Percentiles rank a stretch among this genome's conserved stretches.
These are phyloP conservation scores for Hippopotamus amphibius DNA, from an alignment of 2,113 vertebrate species.

Conservation along the genomic window DNA sequence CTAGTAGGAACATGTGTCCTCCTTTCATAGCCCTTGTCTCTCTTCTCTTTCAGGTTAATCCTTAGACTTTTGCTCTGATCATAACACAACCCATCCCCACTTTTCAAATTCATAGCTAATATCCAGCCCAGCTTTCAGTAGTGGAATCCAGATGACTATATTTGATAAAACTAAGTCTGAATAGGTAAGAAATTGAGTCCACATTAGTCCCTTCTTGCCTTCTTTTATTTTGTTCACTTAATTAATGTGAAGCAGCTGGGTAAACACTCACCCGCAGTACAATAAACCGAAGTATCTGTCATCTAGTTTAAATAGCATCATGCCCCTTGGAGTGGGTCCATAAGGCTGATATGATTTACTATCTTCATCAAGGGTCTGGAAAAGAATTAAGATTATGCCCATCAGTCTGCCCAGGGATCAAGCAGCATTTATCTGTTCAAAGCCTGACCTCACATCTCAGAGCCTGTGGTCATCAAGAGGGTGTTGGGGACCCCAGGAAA, in stretches of 20 bases:
- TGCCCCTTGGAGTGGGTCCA: accelerated
- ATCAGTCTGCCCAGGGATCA: background rate
- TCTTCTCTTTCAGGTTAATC: background rate
- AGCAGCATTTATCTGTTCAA: background rate
- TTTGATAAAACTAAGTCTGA: background rate
- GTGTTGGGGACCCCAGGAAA: accelerated
- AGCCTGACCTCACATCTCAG: too few species aligned
- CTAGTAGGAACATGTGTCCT: background rate
- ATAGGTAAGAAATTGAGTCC: background rate
- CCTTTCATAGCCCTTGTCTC: background rate
- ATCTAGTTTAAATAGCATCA: background rate
- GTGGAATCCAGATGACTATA: background rate
- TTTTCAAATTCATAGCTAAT: background rate
- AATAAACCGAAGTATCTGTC: background rate
- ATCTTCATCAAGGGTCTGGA: background rate
- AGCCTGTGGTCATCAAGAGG: background rate
- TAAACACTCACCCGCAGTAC: background rate
- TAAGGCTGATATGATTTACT: background rate
- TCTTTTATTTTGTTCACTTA: background rate
- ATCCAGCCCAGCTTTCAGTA: background rate
- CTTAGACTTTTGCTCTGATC: background rate
- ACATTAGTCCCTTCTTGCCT: background rate
- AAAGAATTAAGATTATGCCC: background rate
- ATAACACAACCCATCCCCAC: background rate
- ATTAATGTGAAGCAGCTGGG: background rate